Evolutionary conservation across 2,113 vertebrate species (phyloP).

Genomic region (Lontra canadensis): DNA sequence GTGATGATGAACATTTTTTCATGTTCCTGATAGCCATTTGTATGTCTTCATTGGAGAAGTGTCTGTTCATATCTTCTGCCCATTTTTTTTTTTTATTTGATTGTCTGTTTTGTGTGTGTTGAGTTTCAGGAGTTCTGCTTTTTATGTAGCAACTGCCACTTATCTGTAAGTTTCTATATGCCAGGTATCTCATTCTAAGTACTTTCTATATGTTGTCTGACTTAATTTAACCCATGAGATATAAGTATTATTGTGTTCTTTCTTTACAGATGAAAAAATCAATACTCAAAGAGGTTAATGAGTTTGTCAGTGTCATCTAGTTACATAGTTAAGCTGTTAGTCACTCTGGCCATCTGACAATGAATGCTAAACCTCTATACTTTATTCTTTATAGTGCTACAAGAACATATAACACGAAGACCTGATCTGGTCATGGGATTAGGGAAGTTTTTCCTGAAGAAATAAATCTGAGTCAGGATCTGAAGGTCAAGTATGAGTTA

Average conservation of each 20-base stretch:
- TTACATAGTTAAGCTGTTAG: background rate
- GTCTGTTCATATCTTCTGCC: too few species aligned
- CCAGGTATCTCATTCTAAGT: background rate
- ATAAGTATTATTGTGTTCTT: background rate
- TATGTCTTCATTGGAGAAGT: too few species aligned
- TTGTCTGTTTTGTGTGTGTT: too few species aligned
- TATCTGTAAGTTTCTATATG: background rate
- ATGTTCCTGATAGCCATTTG: too few species aligned
- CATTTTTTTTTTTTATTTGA: too few species aligned
- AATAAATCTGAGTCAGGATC: background rate
- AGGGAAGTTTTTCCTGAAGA: background rate
- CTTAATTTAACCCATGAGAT: background rate
- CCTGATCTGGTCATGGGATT: background rate
- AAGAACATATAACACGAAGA: background rate
- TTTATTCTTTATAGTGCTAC: background rate
- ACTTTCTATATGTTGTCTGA: background rate
- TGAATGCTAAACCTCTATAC: background rate
- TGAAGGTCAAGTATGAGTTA: background rate
- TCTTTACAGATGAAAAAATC: background rate
- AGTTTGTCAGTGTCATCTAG: background rate
- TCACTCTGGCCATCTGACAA: background rate
- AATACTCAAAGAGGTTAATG: background rate
- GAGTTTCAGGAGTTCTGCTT: background rate
- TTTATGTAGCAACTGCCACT: background rate
- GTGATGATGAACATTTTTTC: too few species aligned